Percentiles rank a stretch among this genome's conserved stretches.
Evolutionary conservation across 2,113 vertebrate species (phyloP).

Genomic region (Mirza zaza): DNA sequence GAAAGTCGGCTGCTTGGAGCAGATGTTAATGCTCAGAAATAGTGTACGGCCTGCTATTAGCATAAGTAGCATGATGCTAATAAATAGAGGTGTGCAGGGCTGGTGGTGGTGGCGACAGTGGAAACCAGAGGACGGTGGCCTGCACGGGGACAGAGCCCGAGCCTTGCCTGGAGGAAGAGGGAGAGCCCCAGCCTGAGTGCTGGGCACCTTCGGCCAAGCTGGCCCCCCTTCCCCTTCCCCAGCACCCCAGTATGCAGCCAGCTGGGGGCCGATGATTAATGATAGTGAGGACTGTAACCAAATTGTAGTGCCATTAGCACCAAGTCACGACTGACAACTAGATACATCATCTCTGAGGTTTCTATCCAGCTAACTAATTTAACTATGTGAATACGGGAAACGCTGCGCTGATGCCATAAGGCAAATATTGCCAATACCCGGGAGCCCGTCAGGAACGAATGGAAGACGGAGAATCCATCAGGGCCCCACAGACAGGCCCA

Average conservation of each 20-base stretch:
- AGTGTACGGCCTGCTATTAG: constrained; percentile 88
- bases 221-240: constrained; percentile 39
- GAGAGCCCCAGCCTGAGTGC: neutral
- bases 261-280: constrained; percentile 86
- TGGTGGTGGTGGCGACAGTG: constrained; percentile 74
- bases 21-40: constrained; percentile 90
- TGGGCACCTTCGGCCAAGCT: constrained; percentile 29
- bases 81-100: constrained; percentile 84
- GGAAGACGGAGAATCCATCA: neutral
- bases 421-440: constrained; percentile 78
- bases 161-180: neutral
- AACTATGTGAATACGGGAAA: constrained; percentile 86
- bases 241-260: constrained; percentile 78
- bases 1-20: constrained; percentile 88
- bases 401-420: constrained; percentile 79
- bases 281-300: constrained; percentile 85
- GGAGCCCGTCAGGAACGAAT: constrained; percentile 67
- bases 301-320: constrained; percentile 89
- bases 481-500: neutral
- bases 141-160: neutral
- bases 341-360: constrained; percentile 87
- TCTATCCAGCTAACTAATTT: constrained; percentile 87
- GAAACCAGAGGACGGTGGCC: neutral
- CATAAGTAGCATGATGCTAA: constrained; percentile 88
- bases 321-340: constrained; percentile 89